Base-by-base conservation (phyloP, 1,140 invertebrate species). In the Heliothis subflexa region DNA sequence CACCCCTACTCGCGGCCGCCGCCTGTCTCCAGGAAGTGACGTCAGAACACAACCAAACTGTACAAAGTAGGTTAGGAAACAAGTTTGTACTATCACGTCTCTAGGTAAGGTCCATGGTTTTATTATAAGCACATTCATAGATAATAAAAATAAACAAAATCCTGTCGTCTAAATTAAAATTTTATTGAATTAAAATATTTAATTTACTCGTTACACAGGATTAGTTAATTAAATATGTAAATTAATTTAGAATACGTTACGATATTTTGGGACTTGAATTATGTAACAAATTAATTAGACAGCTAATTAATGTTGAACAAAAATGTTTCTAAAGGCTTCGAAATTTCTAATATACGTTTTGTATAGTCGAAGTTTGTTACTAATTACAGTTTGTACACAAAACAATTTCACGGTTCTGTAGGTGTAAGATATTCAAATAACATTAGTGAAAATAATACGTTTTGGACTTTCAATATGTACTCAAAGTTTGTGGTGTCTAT, bases 1-100 rank as follows among this genome's bases (percentile, higher is more conserved):
- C 92, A 93, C 55, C 92, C 92, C 0, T 93, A 93, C 83, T 81
- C 83, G 0, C 78, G 92, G 18, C 88, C 91, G 0, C 33, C 66
- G 10, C 18, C 71, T 3, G 11, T 76, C 54, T 21, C 57, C 49
- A 70, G 78, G 74, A 83, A 76, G 21, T 78, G 59, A 78, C 49
- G 18, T n/a, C 45, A n/a, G 16, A 21, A 10, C 21, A 11, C 25
- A 54, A 57, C 12, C 45, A 11, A 25, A 40, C 4, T 54, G 50
- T 54, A 71, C 25, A 71, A 55, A 71, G 11, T 54, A 68, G 64
- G 12, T 12, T 68, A 52, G 7, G 14, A 2, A 25, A 68, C 18
- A 68, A 21, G 64, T 68, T 68, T 68, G 64, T 68, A 12, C 7
- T 47, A 49, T 62, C 57, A 21, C 25, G 25, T 33, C 28, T 28